These are phyloP conservation scores for Falco berigora DNA, from an alignment of 2,797 vertebrate genomes.

Conservation along the genomic window DNA sequence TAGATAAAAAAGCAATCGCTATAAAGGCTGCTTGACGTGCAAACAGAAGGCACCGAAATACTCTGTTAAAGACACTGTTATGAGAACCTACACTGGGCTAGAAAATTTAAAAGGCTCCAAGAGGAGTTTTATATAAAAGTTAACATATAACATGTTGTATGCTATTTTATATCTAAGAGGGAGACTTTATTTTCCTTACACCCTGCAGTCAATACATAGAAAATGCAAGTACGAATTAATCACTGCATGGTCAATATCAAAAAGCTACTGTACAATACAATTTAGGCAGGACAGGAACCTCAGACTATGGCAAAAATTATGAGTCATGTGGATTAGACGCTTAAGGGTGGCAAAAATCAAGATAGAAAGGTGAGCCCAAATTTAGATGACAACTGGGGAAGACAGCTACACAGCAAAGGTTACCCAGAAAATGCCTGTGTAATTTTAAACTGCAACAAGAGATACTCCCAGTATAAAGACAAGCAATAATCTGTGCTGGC, in stretches of 20 bases:
- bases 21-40: fast-evolving
- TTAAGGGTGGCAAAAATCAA: not conserved
- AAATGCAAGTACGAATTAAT: not conserved
- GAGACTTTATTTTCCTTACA: not conserved
- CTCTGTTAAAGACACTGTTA: not conserved
- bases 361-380: not conserved
- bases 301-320: not conserved
- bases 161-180: not conserved
- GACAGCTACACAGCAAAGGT: not conserved
- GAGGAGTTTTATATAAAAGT: not conserved
- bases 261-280: not conserved
- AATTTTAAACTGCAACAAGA: not conserved
- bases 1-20: not conserved
- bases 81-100: not conserved
- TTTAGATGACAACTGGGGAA: not conserved
- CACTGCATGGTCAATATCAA: not conserved
- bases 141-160: not conserved
- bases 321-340: not conserved
- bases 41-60: not conserved
- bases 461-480: not conserved
- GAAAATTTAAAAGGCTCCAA: not conserved
- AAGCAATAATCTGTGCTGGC: not conserved
- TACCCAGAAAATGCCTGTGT: not conserved
- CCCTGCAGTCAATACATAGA: not conserved
- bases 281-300: not conserved